Conservation (phyloP, 2,797 vertebrate species). For the Cephalopachus bancanus region DNA sequence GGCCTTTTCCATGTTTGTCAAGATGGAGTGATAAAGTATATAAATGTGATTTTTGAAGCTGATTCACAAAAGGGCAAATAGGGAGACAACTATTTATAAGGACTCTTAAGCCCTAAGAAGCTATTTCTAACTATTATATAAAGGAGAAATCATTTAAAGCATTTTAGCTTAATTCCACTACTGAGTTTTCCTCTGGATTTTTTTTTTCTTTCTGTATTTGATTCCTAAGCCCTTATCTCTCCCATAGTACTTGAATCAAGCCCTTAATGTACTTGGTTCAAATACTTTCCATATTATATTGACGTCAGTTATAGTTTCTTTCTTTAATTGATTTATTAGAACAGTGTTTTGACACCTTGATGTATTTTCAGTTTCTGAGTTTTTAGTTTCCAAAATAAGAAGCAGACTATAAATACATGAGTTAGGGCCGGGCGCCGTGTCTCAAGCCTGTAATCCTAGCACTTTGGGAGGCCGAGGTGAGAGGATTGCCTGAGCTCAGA, state of each 20-base stretch:
- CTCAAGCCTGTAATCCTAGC: too few species aligned
- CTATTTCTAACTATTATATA: constrained; percentile 50
- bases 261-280: background rate
- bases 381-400: constrained; percentile 58
- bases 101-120: constrained; percentile 7
- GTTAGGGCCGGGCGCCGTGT: too few species aligned
- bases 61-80: constrained; percentile 55
- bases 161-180: constrained; percentile 41
- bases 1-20: constrained; percentile 25
- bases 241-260: background rate
- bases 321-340: constrained; percentile 8
- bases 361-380: constrained; percentile 43
- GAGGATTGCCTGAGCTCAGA: too few species aligned
- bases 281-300: constrained; percentile 15
- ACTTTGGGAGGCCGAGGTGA: too few species aligned
- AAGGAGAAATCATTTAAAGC: constrained; percentile 25
- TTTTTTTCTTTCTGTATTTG: constrained; percentile 42
- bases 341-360: constrained; percentile 50
- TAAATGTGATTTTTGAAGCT: constrained; percentile 46
- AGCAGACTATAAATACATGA: background rate
- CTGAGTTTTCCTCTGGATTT: constrained; percentile 33
- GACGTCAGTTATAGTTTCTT: background rate
- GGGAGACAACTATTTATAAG: background rate
- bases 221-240: background rate
- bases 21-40: constrained; percentile 49